Evolutionary conservation across 2,797 vertebrate species (phyloP).

Genomic region (Vipera ursinii): DNA sequence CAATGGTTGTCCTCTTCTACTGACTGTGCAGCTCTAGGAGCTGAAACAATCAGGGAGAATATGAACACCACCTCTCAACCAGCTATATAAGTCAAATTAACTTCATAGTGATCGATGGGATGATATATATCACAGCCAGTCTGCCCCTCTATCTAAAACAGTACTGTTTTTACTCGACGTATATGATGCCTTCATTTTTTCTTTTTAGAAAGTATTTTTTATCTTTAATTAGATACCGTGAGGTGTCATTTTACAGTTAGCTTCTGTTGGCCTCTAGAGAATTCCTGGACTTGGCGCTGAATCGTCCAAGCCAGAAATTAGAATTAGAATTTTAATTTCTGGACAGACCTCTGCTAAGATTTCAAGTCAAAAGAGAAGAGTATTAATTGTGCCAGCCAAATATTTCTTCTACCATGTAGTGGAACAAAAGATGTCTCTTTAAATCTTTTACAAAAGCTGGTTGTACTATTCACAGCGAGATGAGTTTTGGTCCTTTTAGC

Average conservation of each 20-base stretch:
- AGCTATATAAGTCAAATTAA: not conserved
- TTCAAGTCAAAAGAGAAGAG: not conserved
- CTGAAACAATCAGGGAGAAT: not conserved
- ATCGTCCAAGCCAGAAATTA: not conserved
- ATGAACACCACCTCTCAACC: not conserved
- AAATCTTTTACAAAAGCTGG: not conserved
- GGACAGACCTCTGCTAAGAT: not conserved
- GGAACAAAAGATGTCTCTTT: not conserved
- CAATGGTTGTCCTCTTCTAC: not conserved
- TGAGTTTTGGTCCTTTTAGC: not conserved
- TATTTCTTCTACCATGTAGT: not conserved
- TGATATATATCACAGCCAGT: not conserved
- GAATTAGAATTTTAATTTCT: not conserved
- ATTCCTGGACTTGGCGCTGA: not conserved
- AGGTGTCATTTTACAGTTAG: not conserved
- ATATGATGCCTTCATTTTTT: not conserved
- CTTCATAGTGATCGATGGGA: not conserved
- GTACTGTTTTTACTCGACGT: not conserved
- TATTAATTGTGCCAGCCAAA: not conserved
- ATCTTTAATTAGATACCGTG: not conserved
- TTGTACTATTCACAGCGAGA: not conserved
- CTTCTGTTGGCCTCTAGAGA: not conserved
- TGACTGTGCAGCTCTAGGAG: not conserved
- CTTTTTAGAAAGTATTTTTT: not conserved
- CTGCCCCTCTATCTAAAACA: not conserved